Evolutionary conservation across 2,113 vertebrate genomes (phyloP).

Genomic region (Scomber scombrus): DNA sequence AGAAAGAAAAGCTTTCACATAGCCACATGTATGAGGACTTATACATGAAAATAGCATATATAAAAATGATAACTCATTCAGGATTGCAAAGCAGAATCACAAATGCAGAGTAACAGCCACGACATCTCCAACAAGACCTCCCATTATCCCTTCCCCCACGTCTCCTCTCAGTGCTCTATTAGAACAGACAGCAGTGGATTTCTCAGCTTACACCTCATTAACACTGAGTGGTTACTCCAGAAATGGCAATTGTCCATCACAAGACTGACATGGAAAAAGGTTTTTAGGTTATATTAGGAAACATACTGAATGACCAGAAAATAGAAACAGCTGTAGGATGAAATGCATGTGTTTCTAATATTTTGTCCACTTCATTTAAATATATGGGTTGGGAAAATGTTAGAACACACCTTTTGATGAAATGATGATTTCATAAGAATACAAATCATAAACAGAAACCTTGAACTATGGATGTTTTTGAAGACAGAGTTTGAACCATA

Average conservation of each 20-base stretch:
- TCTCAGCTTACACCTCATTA: slow-evolving; percentile 43
- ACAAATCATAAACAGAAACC: no score
- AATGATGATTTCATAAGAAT: no score
- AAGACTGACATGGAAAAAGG: slow-evolving; percentile 3
- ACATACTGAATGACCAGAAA: neutral
- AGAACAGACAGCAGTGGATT: slow-evolving; percentile 39
- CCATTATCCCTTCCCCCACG: slow-evolving; percentile 11
- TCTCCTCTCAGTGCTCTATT: slow-evolving; percentile 23
- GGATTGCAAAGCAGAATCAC: slow-evolving; percentile 12
- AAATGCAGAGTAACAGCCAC: slow-evolving; percentile 7
- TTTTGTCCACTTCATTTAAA: neutral
- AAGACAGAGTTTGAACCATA: no score
- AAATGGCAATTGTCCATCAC: slow-evolving; percentile 34
- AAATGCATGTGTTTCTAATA: neutral
- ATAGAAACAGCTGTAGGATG: neutral
- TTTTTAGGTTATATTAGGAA: neutral
- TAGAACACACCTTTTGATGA: no score
- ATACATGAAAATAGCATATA: slow-evolving; percentile 12
- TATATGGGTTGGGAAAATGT: no score
- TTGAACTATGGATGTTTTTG: no score
- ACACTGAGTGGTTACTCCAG: slow-evolving; percentile 32
- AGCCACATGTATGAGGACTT: neutral
- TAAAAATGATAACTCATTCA: slow-evolving; percentile 16
- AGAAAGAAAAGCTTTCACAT: neutral
- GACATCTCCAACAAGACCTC: neutral